Percentiles rank a stretch among this genome's conserved stretches.
These are phyloP conservation scores for Napeogenes inachia DNA, from an alignment of 2,888 invertebrate species.

Conservation along the genomic window DNA sequence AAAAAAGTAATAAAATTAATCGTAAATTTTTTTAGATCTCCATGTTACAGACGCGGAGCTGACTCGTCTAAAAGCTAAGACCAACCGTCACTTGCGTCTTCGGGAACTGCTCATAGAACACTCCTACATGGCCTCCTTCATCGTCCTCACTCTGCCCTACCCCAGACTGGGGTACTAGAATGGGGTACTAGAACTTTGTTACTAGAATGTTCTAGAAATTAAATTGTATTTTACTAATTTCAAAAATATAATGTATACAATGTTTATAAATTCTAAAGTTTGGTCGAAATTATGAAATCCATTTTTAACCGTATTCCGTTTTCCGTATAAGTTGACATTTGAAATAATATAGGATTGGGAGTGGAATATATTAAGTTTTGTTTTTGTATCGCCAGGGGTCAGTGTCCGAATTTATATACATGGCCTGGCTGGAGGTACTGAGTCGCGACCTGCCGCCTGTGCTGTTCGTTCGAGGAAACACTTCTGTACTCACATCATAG, in stretches of 20 bases:
- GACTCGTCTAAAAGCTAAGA: constrained; percentile 73
- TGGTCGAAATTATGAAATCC: no score
- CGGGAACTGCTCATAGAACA: constrained; percentile 89
- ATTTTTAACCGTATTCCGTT: no score
- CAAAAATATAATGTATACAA: no score
- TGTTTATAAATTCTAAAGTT: no score
- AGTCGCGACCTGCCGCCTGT: constrained; percentile 94
- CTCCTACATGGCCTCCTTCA: constrained; percentile 86
- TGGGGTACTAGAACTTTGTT: no score
- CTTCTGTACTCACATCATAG: constrained; percentile 84
- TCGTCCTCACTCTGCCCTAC: constrained; percentile 95
- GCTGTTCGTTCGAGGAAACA: constrained; percentile 89
- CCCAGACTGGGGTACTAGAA: constrained; percentile 89
- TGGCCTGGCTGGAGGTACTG: constrained; percentile 97
- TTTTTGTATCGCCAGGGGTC: constrained; percentile 77
- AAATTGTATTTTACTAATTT: no score
- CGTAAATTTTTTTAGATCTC: constrained; percentile 17
- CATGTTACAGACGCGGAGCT: constrained; percentile 30
- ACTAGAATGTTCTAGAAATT: no score
- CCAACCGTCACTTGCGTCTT: constrained; percentile 87
- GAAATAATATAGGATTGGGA: no score
- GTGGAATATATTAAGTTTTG: background rate
- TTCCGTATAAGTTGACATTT: no score
- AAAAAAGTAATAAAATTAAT: no score
- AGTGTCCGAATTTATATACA: constrained; percentile 93